Evolutionary conservation across 1,140 invertebrate species (phyloP), one percentile per base, ranked within the genome.

Genomic region (Leptinotarsa texana): DNA sequence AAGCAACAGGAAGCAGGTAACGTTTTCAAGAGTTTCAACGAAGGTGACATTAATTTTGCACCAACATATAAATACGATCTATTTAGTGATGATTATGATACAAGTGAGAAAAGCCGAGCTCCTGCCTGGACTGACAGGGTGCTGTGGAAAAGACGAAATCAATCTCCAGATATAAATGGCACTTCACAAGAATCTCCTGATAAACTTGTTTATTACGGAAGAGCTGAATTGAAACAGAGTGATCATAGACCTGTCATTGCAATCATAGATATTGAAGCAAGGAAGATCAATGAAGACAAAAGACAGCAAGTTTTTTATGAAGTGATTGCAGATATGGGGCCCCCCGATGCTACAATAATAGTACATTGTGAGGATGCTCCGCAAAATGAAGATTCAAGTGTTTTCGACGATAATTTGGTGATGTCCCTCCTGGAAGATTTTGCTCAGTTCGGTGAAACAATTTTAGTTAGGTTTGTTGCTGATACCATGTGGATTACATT

Each of bases 31-130:
- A 95, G 96, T 82, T 99, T 97, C 84, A 89, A 92, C 69, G 98
- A 99, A 89, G 98, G 96, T 1, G 90, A 92, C 33, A 94, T 98
- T 21, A 92, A 89, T 68, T 99, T 99, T 87, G 88, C 95, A 22
- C 98, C 98, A 3, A 99, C 98, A 1, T 99, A 99, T 84, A 99
- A 99, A 86, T 99, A 99, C 84, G 98, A 99, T 88, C 86, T 98
- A 49, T 99, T 99, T 85, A 98, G 96, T 82, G 96, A 99, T 86
- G 97, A 99, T 88, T 99, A 99, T 85, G 98, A 99, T 84, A 99
- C 98, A 0, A 99, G 97, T 85, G 98, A 99, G 86, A 99, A 99
- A 86, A 94, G 93, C 82, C 89, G 98, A 65, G 93, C 95, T 47
- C 98, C 98, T 1, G 98, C 98, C 2, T 99, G 97, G 96, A 99